Percentiles rank a stretch among this genome's conserved stretches.
phyloP scores from a whole-genome alignment of 92 coral and sea anemone species.

The Pocillopora meandrina region DNA sequence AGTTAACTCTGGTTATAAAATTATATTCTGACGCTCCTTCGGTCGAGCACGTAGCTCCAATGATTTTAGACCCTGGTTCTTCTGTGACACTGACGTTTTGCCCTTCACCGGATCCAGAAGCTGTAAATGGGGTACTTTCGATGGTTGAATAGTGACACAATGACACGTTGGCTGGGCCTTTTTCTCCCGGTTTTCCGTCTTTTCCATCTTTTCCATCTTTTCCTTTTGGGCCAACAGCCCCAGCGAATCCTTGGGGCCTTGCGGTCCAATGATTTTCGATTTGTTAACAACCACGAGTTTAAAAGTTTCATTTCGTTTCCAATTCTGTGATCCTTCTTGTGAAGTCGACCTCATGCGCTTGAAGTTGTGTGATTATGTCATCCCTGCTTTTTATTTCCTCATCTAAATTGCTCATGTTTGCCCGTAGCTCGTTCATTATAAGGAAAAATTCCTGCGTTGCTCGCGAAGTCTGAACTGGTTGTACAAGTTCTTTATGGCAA shows the following conservation, averaged over 20 bases:
- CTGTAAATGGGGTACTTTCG: conserved; percentile 9
- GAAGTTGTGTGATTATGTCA: conserved; percentile 41
- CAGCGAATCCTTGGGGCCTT: conserved; percentile 53
- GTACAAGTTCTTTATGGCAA: conserved; percentile 32
- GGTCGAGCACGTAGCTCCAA: conserved; percentile 59
- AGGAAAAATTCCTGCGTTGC: conserved; percentile 18
- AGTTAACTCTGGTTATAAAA: conserved; percentile 33
- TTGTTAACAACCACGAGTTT: background rate
- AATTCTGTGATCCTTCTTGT: conserved; percentile 46
- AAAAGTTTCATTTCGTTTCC: conserved; percentile 18
- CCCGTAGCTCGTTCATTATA: conserved; percentile 38
- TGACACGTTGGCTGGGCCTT: conserved; percentile 40
- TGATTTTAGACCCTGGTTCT: conserved; percentile 41
- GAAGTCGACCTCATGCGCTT: conserved; percentile 34
- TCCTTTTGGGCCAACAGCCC: conserved; percentile 47
- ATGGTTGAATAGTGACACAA: no score
- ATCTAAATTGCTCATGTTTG: conserved; percentile 44
- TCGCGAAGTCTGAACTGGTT: background rate
- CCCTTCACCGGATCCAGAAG: conserved; percentile 8
- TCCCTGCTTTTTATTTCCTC: conserved; percentile 39
- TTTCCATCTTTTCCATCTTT: background rate
- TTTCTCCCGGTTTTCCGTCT: conserved; percentile 38
- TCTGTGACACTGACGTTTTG: conserved; percentile 50
- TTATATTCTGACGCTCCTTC: conserved; percentile 68
- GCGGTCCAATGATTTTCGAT: conserved; percentile 36